Percentiles rank a stretch among this genome's conserved stretches.
Conservation (phyloP, 1,140 invertebrate species). For the Muscidifurax raptorellus region DNA sequence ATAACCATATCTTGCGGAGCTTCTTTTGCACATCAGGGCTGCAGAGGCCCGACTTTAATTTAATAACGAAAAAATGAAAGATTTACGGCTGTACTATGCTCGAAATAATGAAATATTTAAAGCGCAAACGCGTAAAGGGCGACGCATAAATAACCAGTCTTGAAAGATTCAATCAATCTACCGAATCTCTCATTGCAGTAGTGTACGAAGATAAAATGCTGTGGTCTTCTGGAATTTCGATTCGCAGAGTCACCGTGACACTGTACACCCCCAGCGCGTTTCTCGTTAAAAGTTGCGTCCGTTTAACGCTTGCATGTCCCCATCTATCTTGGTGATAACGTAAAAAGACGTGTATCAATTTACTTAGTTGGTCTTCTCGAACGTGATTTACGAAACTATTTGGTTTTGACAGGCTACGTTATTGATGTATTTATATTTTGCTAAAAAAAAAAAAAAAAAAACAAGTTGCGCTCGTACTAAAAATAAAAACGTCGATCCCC, state of each 20-base stretch:
- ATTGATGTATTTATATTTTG: not conserved
- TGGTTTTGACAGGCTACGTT: not conserved
- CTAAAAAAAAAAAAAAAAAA: too few species aligned
- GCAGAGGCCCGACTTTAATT: not conserved
- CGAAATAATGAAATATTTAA: too few species aligned
- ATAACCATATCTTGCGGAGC: not conserved
- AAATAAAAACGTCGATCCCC: too few species aligned
- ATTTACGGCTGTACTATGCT: not conserved
- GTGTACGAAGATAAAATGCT: not conserved
- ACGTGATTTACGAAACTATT: not conserved
- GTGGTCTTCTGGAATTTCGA: not conserved
- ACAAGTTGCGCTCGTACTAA: too few species aligned
- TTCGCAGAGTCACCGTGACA: not conserved
- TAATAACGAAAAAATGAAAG: not conserved
- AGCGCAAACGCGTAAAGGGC: too few species aligned
- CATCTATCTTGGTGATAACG: not conserved
- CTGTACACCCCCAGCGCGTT: not conserved
- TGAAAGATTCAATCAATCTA: not conserved
- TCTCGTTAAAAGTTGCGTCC: not conserved
- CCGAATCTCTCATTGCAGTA: not conserved
- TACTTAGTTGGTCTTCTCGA: not conserved
- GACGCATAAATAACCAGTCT: not conserved
- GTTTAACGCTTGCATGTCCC: not conserved
- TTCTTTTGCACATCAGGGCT: not conserved
- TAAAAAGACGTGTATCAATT: not conserved